Evolutionary conservation across 2,797 vertebrate species (phyloP).

Genomic region (Rhodeus uyekii): DNA sequence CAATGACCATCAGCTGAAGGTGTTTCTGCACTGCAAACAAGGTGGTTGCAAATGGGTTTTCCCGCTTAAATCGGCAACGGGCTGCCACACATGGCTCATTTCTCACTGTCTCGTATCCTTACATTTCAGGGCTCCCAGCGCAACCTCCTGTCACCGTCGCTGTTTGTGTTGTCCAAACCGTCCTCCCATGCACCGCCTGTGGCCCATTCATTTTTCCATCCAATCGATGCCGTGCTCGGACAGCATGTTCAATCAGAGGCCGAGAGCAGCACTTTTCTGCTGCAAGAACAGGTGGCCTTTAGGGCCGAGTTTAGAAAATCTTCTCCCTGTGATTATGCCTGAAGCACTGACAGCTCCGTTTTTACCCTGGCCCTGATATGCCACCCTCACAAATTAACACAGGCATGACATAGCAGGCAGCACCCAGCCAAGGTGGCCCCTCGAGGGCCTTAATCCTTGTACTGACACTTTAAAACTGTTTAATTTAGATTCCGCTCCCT

Average conservation of each 20-base stretch:
- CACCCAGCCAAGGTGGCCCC: conserved; percentile 36
- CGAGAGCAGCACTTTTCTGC: conserved; percentile 34
- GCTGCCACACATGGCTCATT: conserved; percentile 24
- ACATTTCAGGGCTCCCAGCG: conserved; percentile 18
- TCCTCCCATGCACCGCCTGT: conserved; percentile 41
- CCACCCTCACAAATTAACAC: conserved; percentile 55
- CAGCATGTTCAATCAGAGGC: conserved; percentile 60
- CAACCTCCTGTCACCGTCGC: conserved; percentile 49
- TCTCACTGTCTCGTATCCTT: conserved; percentile 49
- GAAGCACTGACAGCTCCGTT: conserved; percentile 51
- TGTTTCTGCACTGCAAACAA: conserved; percentile 1
- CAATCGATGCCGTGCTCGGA: conserved; percentile 54
- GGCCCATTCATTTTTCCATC: conserved; percentile 44
- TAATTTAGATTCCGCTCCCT: conserved; percentile 70
- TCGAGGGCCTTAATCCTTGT: conserved; percentile 51
- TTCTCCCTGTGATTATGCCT: conserved; percentile 46
- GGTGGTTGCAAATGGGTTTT: conserved; percentile 1
- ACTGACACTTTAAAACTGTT: conserved; percentile 76
- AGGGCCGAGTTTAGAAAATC: conserved; percentile 57
- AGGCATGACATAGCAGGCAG: conserved; percentile 39
- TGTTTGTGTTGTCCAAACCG: conserved; percentile 57
- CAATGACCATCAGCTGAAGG: conserved; percentile 4
- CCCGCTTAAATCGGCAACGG: background rate
- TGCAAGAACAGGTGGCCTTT: conserved; percentile 53
- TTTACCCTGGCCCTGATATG: conserved; percentile 52